Conservation (phyloP, 2,888 invertebrate genomes). For the Eumerus sabulonum region DNA sequence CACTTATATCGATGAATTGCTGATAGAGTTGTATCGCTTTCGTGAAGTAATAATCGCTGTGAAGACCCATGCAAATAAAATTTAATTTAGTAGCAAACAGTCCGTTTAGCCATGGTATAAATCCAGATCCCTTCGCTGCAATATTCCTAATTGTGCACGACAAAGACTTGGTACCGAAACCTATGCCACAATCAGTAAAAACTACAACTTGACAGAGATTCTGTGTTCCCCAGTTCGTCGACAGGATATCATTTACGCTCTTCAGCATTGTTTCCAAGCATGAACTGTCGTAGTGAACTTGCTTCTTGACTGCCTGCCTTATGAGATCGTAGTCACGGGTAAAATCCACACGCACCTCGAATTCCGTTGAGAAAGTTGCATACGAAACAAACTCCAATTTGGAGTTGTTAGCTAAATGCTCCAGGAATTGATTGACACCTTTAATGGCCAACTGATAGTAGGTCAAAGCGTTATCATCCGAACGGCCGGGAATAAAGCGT, state of each 20-base stretch:
- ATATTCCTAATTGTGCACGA: conserved; percentile 80
- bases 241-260: conserved; percentile 88
- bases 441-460: conserved; percentile 77
- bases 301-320: conserved; percentile 85
- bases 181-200: conserved; percentile 88
- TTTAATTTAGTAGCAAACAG: conserved; percentile 90
- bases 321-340: conserved; percentile 93
- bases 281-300: conserved; percentile 93
- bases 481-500: conserved; percentile 75
- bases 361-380: conserved; percentile 74
- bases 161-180: conserved; percentile 81
- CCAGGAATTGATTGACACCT: conserved; percentile 76
- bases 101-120: conserved; percentile 86
- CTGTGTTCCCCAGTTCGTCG: conserved; percentile 94
- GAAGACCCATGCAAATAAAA: conserved; percentile 84
- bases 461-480: conserved; percentile 75
- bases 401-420: conserved; percentile 75
- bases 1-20: conserved; percentile 88
- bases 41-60: conserved; percentile 82
- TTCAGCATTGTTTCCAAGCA: conserved; percentile 89
- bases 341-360: conserved; percentile 87
- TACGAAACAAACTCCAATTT: conserved; percentile 76
- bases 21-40: conserved; percentile 82
- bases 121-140: conserved; percentile 70
- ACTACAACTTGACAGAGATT: conserved; percentile 90